These are phyloP conservation scores for Pseudomyrmex sp. DNA, from an alignment of 1,140 invertebrate genomes.

Conservation along the genomic window DNA sequence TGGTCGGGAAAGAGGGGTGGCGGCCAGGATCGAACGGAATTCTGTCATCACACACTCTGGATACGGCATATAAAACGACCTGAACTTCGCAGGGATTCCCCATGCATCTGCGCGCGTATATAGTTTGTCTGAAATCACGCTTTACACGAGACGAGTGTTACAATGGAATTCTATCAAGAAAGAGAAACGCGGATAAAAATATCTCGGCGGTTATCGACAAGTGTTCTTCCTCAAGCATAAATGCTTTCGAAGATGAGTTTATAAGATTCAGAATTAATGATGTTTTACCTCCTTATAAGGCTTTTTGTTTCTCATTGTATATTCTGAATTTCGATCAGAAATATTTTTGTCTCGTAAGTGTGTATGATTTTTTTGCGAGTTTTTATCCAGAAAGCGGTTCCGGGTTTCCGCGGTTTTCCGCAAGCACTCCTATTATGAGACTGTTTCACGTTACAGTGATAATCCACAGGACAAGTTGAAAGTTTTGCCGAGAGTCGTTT, in stretches of 20 bases:
- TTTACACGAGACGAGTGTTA: neutral
- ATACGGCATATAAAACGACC: conserved; percentile 64
- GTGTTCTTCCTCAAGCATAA: too few species aligned
- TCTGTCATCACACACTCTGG: conserved; percentile 65
- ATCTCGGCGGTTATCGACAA: neutral
- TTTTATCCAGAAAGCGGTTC: neutral
- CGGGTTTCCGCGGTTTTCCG: conserved; percentile 6
- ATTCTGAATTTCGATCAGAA: neutral
- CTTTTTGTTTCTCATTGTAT: neutral
- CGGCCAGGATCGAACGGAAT: conserved; percentile 63
- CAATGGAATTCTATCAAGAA: conserved; percentile 43
- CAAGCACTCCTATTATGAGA: conserved; percentile 33
- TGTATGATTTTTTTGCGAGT: neutral
- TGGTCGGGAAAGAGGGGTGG: conserved; percentile 1
- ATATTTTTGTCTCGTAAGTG: too few species aligned
- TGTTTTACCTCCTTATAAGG: too few species aligned
- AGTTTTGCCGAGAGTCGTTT: conserved; percentile 35
- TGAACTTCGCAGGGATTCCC: conserved; percentile 40
- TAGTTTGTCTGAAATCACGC: conserved; percentile 55
- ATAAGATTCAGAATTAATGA: too few species aligned
- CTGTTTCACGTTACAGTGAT: conserved; percentile 35
- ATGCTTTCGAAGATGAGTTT: too few species aligned
- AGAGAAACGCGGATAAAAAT: conserved; percentile 17
- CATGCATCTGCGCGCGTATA: conserved; percentile 4
- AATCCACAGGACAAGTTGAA: conserved; percentile 45